Base-by-base conservation (phyloP, 2,888 invertebrate genomes). In the Tholera decimalis region DNA sequence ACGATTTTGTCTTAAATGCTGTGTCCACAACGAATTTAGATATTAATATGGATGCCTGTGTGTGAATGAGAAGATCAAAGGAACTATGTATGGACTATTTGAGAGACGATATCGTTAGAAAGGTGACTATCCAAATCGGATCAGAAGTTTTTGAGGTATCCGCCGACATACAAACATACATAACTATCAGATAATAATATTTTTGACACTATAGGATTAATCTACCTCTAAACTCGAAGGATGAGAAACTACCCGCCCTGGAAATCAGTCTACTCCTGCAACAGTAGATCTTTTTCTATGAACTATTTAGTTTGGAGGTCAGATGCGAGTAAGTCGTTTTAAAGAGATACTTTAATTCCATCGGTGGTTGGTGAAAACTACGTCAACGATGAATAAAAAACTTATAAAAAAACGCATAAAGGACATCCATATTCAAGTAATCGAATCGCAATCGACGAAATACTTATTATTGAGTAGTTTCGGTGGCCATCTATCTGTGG, bases 261-360 rank as follows among this genome's bases (percentile, higher is more conserved):
- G 26, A 37, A 63, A 33, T 39, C 11, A 20, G 8, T 30, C 37
- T 46, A 8, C 8, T 30, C 22, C 28, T 35, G n/a, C 13, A 30
- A 39, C 11, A n/a, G 15, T 33, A 26, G n/a, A n/a, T 65, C 46
- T 73, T 47, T 65, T 46, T 41, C 30, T 11, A 22, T 5, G 22
- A 30, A 44, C 28, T 61, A 33, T 64, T 73, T 65, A 15, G 22
- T 39, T 41, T 33, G 15, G 65, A 35, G 64, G 65, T 65, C 73
- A 63, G 33, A 46, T 6, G 64, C 39, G 30, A 63, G 65, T 33
- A n/a, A 44, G 20, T 46, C 13, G 37, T 22, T 44, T 72, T 72
- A 60, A 44, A 26, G 44, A 65, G 58, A 26, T 20, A 59, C 60
- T 59, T 33, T 20, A 58, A 58, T n/a, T 33, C 20, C 39, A 8